These are phyloP conservation scores for Strix uralensis DNA, from an alignment of 2,113 vertebrate species.

Conservation along the genomic window DNA sequence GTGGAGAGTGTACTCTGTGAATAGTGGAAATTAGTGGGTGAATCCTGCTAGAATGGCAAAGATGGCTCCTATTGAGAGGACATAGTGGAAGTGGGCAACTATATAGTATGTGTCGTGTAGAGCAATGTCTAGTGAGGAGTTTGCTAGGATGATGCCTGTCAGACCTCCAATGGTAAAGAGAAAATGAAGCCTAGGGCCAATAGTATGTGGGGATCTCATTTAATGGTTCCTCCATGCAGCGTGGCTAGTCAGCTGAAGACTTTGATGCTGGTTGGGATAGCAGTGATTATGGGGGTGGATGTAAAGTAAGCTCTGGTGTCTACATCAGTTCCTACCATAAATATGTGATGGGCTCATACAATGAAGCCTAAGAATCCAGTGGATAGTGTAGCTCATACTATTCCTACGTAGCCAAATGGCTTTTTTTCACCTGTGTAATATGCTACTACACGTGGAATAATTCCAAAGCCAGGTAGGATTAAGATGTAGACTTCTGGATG, in stretches of 20 bases:
- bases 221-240: too few relatives aligned
- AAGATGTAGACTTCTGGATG: not conserved
- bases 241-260: too few relatives aligned
- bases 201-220: too few relatives aligned
- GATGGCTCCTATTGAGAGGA: rapidly evolving
- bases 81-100: not conserved
- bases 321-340: too few relatives aligned
- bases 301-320: too few relatives aligned
- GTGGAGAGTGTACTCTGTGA: rapidly evolving
- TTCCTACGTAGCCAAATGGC: not conserved
- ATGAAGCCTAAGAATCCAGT: too few relatives aligned
- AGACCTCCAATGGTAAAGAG: too few relatives aligned
- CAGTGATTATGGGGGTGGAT: too few relatives aligned
- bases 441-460: not conserved
- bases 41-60: not conserved
- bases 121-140: not conserved
- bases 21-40: not conserved
- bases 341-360: too few relatives aligned
- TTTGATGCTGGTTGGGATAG: too few relatives aligned
- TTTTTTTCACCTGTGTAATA: not conserved
- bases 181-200: too few relatives aligned
- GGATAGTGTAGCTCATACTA: not conserved
- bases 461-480: not conserved
- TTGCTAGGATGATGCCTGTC: not conserved
- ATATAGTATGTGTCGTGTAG: not conserved